Base-by-base conservation (phyloP, 1,140 invertebrate species). In the Protaetia brevitarsis region DNA sequence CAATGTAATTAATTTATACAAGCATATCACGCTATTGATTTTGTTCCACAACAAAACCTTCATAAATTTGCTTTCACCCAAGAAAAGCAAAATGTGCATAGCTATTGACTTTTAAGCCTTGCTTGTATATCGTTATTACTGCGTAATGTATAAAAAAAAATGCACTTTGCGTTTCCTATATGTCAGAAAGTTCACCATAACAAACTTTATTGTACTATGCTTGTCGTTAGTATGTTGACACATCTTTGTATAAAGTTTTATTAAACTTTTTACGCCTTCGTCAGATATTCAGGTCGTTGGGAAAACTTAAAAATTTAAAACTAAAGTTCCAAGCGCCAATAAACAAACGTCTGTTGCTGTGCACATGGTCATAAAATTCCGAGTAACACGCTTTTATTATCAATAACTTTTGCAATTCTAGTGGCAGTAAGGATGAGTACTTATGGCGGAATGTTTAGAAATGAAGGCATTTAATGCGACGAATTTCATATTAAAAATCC, bases 271-370 rank as follows among this genome's bases (percentile, higher is more conserved):
- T 26, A 51, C 19, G 41, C 26, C 41, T 51, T 51, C 41, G 41
- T 51, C 41, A 51, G 19, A 51, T 51, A 51, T 51, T 51, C 41
- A 23, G 41, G 13, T 51, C 41, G 41, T 19, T 51, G 41, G 41
- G 41, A 51, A 51, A 51, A 51, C 41, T 51, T 51, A 51, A 51
- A 51, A 51, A 23, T 51, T 51, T 51, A 51, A 51, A 51, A 51
- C 41, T 51, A 51, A 51, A 51, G 41, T 51, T 51, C 41, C 16
- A 51, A 21, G 41, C 19, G 19, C 13, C 41, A 51, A 51, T 51
- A 51, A 51, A 51, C 41, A 51, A 51, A 19, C 41, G 41, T 51
- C 41, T 51, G 41, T 51, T 51, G 26, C 41, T 23, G 41, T 23
- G 19, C 41, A 21, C 41, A 45, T 19, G 26, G 41, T 23, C 41